These are phyloP conservation scores for Chromoteleia sp. DNA, from an alignment of 2,888 invertebrate species.

Conservation along the genomic window DNA sequence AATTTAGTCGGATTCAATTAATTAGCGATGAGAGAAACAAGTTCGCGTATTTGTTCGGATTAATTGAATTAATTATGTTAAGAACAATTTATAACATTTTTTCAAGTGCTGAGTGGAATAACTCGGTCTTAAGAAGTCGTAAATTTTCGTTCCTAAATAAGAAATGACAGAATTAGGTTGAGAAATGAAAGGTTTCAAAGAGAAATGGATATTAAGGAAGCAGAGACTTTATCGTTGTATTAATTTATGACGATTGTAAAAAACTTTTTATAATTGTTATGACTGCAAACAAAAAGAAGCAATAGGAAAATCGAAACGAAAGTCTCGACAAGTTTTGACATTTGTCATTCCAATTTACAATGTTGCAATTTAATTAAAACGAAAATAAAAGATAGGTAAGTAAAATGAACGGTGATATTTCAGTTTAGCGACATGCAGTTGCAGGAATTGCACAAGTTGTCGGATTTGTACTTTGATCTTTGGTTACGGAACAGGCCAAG, in stretches of 20 bases:
- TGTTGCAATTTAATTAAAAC: no score
- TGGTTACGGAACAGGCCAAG: no score
- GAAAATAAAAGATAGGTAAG: no score
- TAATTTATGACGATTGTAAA: conserved; percentile 54
- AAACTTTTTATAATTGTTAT: conserved; percentile 32
- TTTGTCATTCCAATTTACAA: no score
- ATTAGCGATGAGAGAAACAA: no score
- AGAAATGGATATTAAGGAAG: conserved; percentile 60
- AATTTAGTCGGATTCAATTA: no score
- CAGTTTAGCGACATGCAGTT: no score
- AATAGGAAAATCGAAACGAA: not conserved
- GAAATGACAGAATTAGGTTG: conserved; percentile 59
- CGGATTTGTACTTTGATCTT: no score
- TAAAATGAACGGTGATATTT: no score
- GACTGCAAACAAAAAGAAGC: conserved; percentile 1
- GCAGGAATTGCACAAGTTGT: no score
- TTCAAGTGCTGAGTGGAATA: not conserved
- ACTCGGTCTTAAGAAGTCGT: conserved; percentile 14
- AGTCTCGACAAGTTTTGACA: no score
- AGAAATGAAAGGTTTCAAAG: conserved; percentile 64
- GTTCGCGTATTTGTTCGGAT: not conserved
- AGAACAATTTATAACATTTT: not conserved
- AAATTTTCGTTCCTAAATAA: conserved; percentile 55
- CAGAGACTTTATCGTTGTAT: conserved; percentile 31
- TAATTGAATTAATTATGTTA: not conserved